Conservation (phyloP, 1,140 invertebrate species). For the Papilio aristodemus region DNA sequence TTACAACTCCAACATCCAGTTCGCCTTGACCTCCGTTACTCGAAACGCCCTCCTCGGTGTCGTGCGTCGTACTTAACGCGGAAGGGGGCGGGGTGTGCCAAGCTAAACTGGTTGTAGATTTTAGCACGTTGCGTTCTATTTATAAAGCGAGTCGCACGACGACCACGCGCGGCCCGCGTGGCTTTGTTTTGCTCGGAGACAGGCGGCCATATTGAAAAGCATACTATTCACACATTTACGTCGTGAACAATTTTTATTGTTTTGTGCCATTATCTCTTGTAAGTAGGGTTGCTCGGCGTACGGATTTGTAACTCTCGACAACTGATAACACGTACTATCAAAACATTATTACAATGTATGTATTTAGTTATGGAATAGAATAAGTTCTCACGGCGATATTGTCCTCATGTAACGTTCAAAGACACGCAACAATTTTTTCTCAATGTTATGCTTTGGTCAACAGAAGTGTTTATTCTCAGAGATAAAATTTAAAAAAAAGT, state of each 20-base stretch:
- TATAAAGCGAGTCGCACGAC: conserved; percentile 55
- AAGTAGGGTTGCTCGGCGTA: conserved; percentile 46
- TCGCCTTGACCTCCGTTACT: conserved; percentile 45
- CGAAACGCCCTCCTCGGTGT: conserved; percentile 32
- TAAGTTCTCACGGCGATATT: not conserved
- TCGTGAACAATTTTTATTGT: conserved; percentile 63
- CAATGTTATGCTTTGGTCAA: no score
- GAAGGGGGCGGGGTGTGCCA: conserved; percentile 42
- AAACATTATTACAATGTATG: conserved; percentile 8
- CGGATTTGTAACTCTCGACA: conserved; percentile 15
- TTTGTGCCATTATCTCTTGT: conserved; percentile 57
- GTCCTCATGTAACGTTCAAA: conserved; percentile 17
- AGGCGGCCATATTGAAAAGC: conserved; percentile 51
- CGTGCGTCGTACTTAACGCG: conserved; percentile 15
- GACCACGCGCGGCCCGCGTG: conserved; percentile 69
- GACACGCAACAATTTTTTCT: no score
- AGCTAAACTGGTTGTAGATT: conserved; percentile 49
- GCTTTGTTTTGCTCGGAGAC: conserved; percentile 70
- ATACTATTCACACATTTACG: conserved; percentile 59
- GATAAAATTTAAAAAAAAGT: no score
- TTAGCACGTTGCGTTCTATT: conserved; percentile 66
- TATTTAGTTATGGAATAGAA: conserved; percentile 6
- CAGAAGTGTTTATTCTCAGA: no score
- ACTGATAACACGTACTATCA: conserved; percentile 1
- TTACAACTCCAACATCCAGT: conserved; percentile 39